Evolutionary conservation across 2,888 invertebrate genomes (phyloP).

Genomic region (Acrocyrtus sp.): DNA sequence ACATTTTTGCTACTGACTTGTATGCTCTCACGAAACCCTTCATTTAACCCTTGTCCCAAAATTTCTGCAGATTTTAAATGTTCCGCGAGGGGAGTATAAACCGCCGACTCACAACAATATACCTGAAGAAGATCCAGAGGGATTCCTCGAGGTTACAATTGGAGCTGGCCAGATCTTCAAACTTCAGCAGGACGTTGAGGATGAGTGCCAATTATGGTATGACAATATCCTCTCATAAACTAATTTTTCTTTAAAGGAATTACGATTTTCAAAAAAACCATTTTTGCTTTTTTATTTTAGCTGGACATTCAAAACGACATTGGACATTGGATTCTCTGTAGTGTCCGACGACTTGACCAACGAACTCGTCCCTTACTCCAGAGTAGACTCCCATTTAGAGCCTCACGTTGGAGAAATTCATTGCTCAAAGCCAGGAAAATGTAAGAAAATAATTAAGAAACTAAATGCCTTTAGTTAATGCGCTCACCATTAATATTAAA

Average conservation of each 20-base stretch:
- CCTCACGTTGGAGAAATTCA: conserved; percentile 48
- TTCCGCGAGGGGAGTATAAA: conserved; percentile 21
- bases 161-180: conserved; percentile 46
- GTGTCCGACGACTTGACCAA: conserved; percentile 33
- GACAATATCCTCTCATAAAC: background rate
- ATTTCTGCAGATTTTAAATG: conserved; percentile 36
- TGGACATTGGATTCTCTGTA: conserved; percentile 56
- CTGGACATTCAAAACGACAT: conserved; percentile 54
- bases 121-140: conserved; percentile 17
- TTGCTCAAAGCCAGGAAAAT: conserved; percentile 54
- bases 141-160: conserved; percentile 44
- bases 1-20: too few species aligned
- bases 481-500: background rate
- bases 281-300: conserved; percentile 17
- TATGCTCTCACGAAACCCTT: too few species aligned
- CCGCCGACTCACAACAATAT: background rate
- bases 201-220: conserved; percentile 36
- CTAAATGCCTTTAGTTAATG: background rate
- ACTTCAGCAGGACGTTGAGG: conserved; percentile 46
- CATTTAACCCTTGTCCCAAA: too few species aligned
- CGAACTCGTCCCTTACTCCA: conserved; percentile 42
- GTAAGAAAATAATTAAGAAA: conserved; percentile 36
- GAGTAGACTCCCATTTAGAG: conserved; percentile 51
- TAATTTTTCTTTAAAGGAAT: background rate
- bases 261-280: background rate